phyloP scores from a whole-genome alignment of 2,113 vertebrate genomes.

The Nannobrachium achirus region DNA sequence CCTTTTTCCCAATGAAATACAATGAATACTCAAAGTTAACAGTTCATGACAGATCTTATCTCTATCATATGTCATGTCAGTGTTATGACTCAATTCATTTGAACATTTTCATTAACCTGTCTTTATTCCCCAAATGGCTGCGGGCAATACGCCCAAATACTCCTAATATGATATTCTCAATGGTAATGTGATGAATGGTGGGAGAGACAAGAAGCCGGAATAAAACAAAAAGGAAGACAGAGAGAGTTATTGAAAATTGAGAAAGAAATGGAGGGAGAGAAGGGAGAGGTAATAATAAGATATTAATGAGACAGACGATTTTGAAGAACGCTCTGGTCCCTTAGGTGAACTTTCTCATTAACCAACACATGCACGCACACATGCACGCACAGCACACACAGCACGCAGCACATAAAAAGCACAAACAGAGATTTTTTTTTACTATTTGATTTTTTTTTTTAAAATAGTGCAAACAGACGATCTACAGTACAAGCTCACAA shows the following conservation, averaged over 20 bases:
- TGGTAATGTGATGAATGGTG: slow-evolving; percentile 27
- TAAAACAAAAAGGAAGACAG: slow-evolving; percentile 29
- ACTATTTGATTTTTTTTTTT: too few species aligned
- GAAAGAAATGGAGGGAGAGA: background rate
- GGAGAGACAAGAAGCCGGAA: slow-evolving; percentile 16
- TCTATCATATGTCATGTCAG: background rate
- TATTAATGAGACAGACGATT: slow-evolving; percentile 72
- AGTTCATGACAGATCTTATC: background rate
- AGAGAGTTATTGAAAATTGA: background rate
- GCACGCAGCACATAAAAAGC: too few species aligned
- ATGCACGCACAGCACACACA: slow-evolving; percentile 39
- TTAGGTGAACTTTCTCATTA: slow-evolving; percentile 71
- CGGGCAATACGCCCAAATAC: slow-evolving; percentile 3
- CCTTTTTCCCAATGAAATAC: too few species aligned
- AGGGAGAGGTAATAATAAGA: slow-evolving; percentile 67
- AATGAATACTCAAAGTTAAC: too few species aligned
- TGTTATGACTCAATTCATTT: background rate
- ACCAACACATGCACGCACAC: slow-evolving; percentile 27
- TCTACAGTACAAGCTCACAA: too few species aligned
- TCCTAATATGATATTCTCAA: slow-evolving; percentile 42
- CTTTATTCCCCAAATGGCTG: background rate
- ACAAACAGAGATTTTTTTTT: too few species aligned
- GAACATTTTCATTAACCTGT: background rate
- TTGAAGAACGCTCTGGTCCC: slow-evolving; percentile 60
- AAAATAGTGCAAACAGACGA: too few species aligned